phyloP scores from a whole-genome alignment of 2,888 invertebrate genomes.

The Drosophila emarginata region DNA sequence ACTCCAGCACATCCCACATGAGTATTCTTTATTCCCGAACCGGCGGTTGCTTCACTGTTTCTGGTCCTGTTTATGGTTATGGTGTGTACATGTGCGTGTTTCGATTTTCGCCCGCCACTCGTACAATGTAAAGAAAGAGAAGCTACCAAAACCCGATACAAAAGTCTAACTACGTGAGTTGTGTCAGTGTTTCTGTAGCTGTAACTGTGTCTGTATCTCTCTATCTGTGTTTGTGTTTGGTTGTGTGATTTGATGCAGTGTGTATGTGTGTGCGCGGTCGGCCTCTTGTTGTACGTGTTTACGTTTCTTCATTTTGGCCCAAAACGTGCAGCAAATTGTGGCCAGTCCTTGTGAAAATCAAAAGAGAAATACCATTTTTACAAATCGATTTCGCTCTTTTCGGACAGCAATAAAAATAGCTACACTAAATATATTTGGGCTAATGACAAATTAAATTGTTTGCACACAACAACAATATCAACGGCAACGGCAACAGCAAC shows the following conservation, averaged over 20 bases:
- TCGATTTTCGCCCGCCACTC: conserved; percentile 49
- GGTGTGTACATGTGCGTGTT: conserved; percentile 58
- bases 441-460: conserved; percentile 80
- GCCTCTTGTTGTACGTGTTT: conserved; percentile 62
- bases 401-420: conserved; percentile 57
- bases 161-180: conserved; percentile 42
- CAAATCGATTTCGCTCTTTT: conserved; percentile 65
- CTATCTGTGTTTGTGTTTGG: conserved; percentile 10
- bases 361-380: conserved; percentile 53
- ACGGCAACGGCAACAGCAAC: conserved; percentile 19
- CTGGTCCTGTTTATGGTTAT: conserved; percentile 5
- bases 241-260: no score
- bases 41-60: not conserved
- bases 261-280: conserved; percentile 13
- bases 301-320: conserved; percentile 25
- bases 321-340: conserved; percentile 61
- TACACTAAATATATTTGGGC: conserved; percentile 45
- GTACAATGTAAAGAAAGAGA: conserved; percentile 22
- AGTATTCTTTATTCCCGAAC: not conserved
- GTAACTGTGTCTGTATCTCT: conserved; percentile 24
- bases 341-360: conserved; percentile 44
- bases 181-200: conserved; percentile 26
- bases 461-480: conserved; percentile 31
- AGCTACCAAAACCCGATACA: conserved; percentile 37
- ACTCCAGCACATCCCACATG: conserved; percentile 30